These are phyloP conservation scores for Iguana delicatissima DNA, from an alignment of 2,797 vertebrate species.

Conservation along the genomic window DNA sequence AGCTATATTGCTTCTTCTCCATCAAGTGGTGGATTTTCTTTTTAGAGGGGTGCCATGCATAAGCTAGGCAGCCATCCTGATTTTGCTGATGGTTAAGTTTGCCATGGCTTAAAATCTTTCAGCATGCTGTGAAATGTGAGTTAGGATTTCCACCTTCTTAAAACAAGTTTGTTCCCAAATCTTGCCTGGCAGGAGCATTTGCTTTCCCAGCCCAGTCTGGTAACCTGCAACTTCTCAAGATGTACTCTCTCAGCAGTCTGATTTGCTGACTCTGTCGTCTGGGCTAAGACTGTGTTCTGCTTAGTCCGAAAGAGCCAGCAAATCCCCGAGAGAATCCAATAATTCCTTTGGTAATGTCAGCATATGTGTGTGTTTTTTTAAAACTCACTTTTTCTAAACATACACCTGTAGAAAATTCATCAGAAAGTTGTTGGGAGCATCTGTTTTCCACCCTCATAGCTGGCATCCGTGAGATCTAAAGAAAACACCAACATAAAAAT, in stretches of 20 bases:
- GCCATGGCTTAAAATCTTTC: background rate
- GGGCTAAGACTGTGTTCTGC: slow-evolving; percentile 10
- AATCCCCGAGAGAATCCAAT: background rate
- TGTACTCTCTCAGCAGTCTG: fast-evolving
- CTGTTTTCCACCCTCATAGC: background rate
- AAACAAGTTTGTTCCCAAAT: background rate
- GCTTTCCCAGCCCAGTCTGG: fast-evolving
- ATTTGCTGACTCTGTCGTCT: background rate
- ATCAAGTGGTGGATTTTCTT: background rate
- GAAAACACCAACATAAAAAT: background rate
- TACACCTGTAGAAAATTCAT: background rate
- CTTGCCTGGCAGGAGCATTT: background rate
- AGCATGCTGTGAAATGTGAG: fast-evolving
- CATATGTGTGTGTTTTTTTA: background rate
- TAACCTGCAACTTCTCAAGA: fast-evolving
- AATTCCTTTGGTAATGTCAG: background rate
- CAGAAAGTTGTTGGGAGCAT: fast-evolving
- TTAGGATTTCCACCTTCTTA: background rate
- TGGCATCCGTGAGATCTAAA: background rate
- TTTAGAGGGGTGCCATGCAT: background rate
- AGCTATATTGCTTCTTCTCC: background rate
- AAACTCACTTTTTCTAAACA: fast-evolving
- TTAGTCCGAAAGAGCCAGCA: background rate
- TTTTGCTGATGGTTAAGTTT: background rate
- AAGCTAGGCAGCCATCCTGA: background rate